phyloP scores from a whole-genome alignment of 2,888 invertebrate species.

The Vesta saturnalis region DNA sequence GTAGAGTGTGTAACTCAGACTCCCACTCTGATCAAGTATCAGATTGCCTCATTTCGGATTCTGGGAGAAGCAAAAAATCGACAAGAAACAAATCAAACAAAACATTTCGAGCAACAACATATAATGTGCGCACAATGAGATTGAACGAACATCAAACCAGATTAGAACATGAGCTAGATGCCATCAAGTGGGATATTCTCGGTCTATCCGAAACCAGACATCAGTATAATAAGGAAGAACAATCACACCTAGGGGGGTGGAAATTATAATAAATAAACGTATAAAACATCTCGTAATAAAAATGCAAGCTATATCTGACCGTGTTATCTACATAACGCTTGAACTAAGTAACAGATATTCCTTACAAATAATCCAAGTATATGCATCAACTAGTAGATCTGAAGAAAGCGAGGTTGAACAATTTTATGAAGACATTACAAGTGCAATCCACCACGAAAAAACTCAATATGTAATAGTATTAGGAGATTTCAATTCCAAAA shows the following conservation, averaged over 20 bases:
- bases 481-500: no score
- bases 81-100: background rate
- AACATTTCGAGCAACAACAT: background rate
- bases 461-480: no score
- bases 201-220: background rate
- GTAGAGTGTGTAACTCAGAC: background rate
- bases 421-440: no score
- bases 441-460: no score
- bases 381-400: no score
- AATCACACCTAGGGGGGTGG: background rate
- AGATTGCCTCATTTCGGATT: no score
- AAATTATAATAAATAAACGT: no score
- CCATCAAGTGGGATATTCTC: background rate
- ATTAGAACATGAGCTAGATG: background rate
- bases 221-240: background rate
- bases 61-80: background rate
- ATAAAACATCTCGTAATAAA: background rate
- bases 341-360: background rate
- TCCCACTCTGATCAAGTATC: background rate
- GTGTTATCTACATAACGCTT: background rate
- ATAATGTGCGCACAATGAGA: background rate
- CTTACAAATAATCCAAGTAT: background rate
- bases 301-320: background rate
- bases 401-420: no score
- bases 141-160: background rate